Conservation (phyloP, 2,888 invertebrate species). For the Metellina segmentata region DNA sequence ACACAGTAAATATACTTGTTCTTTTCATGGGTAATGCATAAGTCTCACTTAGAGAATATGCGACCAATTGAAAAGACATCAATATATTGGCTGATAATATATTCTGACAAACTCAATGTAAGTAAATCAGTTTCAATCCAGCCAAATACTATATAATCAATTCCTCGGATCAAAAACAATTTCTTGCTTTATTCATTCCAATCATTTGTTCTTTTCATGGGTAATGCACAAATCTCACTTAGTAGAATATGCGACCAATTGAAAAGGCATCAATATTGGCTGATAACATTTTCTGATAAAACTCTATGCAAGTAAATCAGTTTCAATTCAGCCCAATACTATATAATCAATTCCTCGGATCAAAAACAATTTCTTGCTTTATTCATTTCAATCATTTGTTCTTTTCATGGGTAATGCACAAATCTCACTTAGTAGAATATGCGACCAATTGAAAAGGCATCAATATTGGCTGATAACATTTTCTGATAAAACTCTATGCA, state of each 20-base stretch:
- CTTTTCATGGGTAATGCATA: conserved; percentile 61
- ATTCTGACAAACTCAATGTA: neutral
- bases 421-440: neutral
- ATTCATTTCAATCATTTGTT: too few relatives aligned
- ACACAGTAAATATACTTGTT: neutral
- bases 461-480: conserved; percentile 30
- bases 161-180: neutral
- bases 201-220: conserved; percentile 33
- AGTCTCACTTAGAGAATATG: conserved; percentile 3
- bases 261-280: conserved; percentile 40
- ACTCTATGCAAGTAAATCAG: neutral
- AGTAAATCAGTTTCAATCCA: conserved; percentile 20
- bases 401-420: conserved; percentile 61
- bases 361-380: neutral
- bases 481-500: neutral
- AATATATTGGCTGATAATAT: conserved; percentile 30
- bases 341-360: too few relatives aligned
- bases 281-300: neutral
- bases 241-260: conserved; percentile 55
- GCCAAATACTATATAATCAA: neutral
- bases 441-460: conserved; percentile 53
- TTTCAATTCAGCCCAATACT: conserved; percentile 12
- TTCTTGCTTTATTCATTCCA: too few relatives aligned
- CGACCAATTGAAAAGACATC: conserved; percentile 52
- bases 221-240: conserved; percentile 44